Conservation (phyloP, 1,140 invertebrate species). For the Zaprionus africanus region DNA sequence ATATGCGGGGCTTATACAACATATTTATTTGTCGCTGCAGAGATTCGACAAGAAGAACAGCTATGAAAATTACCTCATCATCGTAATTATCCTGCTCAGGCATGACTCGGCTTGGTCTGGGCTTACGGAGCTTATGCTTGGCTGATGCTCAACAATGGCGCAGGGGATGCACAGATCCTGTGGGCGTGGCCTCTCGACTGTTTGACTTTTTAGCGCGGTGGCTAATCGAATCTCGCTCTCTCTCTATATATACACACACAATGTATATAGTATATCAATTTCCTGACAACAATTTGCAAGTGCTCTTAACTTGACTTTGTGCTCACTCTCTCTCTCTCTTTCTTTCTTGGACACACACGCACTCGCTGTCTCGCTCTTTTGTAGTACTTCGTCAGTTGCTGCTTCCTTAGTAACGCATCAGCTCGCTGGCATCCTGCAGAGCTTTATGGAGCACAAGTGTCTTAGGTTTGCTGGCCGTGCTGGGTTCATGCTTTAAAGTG, state of each 20-base stretch:
- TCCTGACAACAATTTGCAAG: conserved; percentile 61
- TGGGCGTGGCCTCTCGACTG: conserved; percentile 13
- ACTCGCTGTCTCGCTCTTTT: background rate
- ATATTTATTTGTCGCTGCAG: conserved; percentile 49
- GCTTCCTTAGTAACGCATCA: conserved; percentile 50
- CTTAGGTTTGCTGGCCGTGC: conserved; percentile 28
- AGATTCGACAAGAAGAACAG: conserved; percentile 24
- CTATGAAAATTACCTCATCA: conserved; percentile 83
- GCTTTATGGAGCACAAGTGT: conserved; percentile 52
- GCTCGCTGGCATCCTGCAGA: conserved; percentile 59
- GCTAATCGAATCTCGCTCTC: conserved; percentile 63
- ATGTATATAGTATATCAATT: conserved; percentile 62
- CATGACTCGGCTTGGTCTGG: conserved; percentile 69
- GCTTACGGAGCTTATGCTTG: conserved; percentile 47
- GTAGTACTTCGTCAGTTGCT: conserved; percentile 6
- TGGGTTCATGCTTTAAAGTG: conserved; percentile 54
- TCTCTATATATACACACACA: background rate
- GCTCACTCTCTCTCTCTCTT: conserved; percentile 5
- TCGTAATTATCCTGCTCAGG: conserved; percentile 83
- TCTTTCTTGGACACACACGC: conserved; percentile 2
- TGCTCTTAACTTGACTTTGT: conserved; percentile 61
- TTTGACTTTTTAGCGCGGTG: conserved; percentile 47
- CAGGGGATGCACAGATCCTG: background rate
- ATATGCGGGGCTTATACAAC: conserved; percentile 60
- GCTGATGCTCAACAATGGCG: conserved; percentile 29